A percentile compares a stretch with the other conserved stretches of the same genome.
Conservation (phyloP, 2,888 invertebrate genomes). For the Caenorhabditis wallacei region DNA sequence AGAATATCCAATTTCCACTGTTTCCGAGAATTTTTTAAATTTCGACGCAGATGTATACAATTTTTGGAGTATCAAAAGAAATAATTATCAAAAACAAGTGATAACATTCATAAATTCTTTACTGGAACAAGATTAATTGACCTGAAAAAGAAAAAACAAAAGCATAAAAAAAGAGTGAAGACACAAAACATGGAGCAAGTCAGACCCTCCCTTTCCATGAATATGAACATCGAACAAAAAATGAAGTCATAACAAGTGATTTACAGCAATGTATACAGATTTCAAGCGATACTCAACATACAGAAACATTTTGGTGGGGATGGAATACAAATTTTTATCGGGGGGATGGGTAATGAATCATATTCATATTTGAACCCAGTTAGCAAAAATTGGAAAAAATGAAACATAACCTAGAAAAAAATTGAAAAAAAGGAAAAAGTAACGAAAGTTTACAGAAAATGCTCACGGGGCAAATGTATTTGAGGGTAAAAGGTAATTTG, state of each 20-base stretch:
- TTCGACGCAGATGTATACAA: too few relatives aligned
- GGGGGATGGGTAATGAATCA: conserved; percentile 1
- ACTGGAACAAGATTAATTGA: conserved; percentile 12
- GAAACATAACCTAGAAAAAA: conserved; percentile 44
- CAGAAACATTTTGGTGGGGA: conserved; percentile 37
- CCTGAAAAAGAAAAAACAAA: neutral
- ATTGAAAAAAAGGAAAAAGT: conserved; percentile 26
- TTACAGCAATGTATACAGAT: conserved; percentile 65
- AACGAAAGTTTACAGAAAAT: conserved; percentile 58
- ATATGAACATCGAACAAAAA: conserved; percentile 58
- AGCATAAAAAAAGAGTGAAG: conserved; percentile 26
- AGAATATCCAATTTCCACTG: conserved; percentile 3
- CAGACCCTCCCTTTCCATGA: conserved; percentile 64
- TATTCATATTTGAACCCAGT: conserved; percentile 5
- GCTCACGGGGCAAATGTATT: conserved; percentile 55
- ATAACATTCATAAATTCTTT: conserved; percentile 23
- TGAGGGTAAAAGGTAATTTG: neutral
- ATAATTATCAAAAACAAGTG: too few relatives aligned
- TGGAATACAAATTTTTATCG: neutral
- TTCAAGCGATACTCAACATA: conserved; percentile 61
- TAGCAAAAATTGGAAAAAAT: conserved; percentile 30
- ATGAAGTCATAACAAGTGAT: conserved; percentile 64
- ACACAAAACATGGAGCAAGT: conserved; percentile 52
- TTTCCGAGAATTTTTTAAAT: neutral
- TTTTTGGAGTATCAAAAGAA: too few relatives aligned